Evolutionary conservation across 2,888 invertebrate species (phyloP), one percentile per base, ranked within the genome.

Genomic region (Caenorhabditis doughertyi): DNA sequence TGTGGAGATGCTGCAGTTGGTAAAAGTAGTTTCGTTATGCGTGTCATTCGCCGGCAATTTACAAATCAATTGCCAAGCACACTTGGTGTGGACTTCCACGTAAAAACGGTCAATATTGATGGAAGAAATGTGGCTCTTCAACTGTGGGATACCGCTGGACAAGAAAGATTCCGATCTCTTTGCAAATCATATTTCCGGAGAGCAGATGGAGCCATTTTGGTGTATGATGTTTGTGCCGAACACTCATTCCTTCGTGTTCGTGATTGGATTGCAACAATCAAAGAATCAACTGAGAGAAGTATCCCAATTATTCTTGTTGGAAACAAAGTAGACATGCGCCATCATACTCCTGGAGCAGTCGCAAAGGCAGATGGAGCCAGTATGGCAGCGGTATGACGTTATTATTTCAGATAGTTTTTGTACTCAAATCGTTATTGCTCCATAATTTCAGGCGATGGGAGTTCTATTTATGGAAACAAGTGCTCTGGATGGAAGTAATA

Each of bases 141-240:
- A 77, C 88, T 94, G 8, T 94, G 94, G 94, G 94, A 94, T 87
- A 94, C 94, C 2, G 94, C 94, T 25, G 94, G 94, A 3, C 93
- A 94, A 87, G 93, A 93, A 89, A 92, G 93, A 92, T 94, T 94
- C 91, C 93, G 94, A 18, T 94, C 94, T 81, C 93, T 94, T 65
- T 94, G 94, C 39, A 94, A 94, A 88, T 94, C 94, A 0, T 94
- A 94, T 90, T 94, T 94, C 90, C 92, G 94, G 3, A 92, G 94
- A 68, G 94, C 94, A 2, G 94, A 94, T 89, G 94, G 94, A 3
- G 94, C 94, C 3, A 92, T 94, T 81, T 90, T 94, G 42, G 91
- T 94, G 72, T 94, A 94, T 87, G 94, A 94, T 89, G 93, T 94
- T 80, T 94, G 94, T 18, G 93, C 93, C 85, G 94, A 94, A 87